Conservation (phyloP, 2,113 vertebrate species). For the Hypocryptadius cinnamomeus region DNA sequence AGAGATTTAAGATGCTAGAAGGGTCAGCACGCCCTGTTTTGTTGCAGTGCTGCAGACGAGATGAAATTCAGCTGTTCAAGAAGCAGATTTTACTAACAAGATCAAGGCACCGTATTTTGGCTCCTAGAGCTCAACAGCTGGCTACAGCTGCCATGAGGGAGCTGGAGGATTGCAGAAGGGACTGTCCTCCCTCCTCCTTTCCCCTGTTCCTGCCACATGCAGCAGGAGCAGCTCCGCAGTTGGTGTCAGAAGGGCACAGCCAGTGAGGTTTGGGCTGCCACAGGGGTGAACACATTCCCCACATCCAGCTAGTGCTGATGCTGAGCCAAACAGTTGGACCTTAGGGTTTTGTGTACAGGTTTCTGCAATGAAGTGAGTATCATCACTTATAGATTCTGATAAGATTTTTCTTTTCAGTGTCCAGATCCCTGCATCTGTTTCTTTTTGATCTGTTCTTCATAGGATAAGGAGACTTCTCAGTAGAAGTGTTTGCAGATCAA, state of each 20-base stretch:
- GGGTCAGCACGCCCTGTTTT: neutral
- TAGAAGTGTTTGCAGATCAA: neutral
- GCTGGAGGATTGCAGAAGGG: neutral
- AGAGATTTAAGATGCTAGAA: neutral
- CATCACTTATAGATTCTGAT: neutral
- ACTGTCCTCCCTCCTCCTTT: neutral
- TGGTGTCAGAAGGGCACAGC: neutral
- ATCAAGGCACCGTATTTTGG: neutral
- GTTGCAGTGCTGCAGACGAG: neutral
- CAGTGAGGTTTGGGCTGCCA: neutral
- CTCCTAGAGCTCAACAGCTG: neutral
- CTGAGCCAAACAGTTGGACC: neutral
- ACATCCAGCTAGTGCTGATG: neutral
- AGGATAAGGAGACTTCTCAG: neutral
- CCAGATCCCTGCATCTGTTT: neutral
- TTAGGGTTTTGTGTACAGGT: neutral
- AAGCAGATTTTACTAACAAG: neutral
- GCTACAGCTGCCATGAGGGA: neutral
- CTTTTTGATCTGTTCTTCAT: neutral
- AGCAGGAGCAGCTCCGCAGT: neutral
- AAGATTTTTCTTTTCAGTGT: neutral
- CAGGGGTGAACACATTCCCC: fast-evolving
- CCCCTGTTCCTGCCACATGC: fast-evolving
- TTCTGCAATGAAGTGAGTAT: neutral
- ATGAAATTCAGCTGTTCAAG: neutral